Base-by-base conservation (phyloP, 2,113 vertebrate species). In the Poeciliopsis occidentalis region DNA sequence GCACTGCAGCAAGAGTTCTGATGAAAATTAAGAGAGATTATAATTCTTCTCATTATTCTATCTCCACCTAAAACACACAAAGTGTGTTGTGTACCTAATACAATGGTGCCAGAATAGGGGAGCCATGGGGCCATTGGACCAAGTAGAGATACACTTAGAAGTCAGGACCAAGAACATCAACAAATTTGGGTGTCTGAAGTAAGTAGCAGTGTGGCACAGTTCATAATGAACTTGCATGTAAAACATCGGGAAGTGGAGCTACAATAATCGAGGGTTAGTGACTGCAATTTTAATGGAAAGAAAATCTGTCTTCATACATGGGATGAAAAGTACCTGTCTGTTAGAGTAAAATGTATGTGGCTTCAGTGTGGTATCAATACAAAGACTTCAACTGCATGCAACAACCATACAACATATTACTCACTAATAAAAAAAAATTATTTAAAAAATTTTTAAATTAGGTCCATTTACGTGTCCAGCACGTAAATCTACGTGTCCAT, bases 381-480 rank as follows among this genome's bases (percentile, higher is more conserved):
- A 89, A 90, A 89, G 65, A 69, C 78, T 91, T 66, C 78, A 82
- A 75, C 27, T 68, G 87, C 91, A 92, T 91, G 92, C 91, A 91
- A 86, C 75, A 85, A 81, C 68, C 78, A 70, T 73, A 90, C 76
- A 80, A 91, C 80, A 88, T 76, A 66, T 84, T 79, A 67, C 73
- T 69, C 82, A 34, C 8, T 76, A 76, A 19, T 76, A 67, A 3
- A 78, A 29, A 64, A 75, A 6, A 17, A 67, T 37, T 6, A 26
- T n/a, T 27, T 75, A 67, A 85, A 39, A 68, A 81, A 68, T 22
- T 51, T 78, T 85, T 87, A 90, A 84, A 88, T 82, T 84, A 86
- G 32, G 32, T 34, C 32, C 32, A 34, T 34, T 34, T 34, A 34
- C 7, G 0, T 1, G 8, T 34, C 32, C 8, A 8, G 7, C 32